These are phyloP conservation scores for Trichogramma dendrolimi DNA, from an alignment of 2,888 invertebrate species.

Conservation along the genomic window DNA sequence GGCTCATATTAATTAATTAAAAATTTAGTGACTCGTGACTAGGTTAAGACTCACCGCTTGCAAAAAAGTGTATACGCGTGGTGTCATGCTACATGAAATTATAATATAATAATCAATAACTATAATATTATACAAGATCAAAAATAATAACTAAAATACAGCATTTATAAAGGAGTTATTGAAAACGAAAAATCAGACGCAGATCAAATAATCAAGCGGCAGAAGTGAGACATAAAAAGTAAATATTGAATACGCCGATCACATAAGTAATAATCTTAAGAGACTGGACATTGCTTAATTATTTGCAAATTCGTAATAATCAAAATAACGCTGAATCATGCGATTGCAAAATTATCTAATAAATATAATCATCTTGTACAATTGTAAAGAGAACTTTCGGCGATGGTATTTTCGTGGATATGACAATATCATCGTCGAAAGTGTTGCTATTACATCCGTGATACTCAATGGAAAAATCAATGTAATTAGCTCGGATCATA, in stretches of 20 bases:
- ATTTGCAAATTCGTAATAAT: constrained; percentile 10
- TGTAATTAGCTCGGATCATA: constrained; percentile 3
- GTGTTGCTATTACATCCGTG: not conserved
- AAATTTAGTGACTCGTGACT: constrained; percentile 53
- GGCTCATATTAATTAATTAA: constrained; percentile 45
- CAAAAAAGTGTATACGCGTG: constrained; percentile 40
- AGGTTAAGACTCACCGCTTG: constrained; percentile 53
- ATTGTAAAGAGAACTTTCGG: not conserved
- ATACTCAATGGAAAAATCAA: not conserved
- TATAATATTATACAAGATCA: constrained; percentile 30
- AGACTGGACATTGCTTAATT: not conserved
- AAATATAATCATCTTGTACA: not conserved
- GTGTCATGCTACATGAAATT: constrained; percentile 23
- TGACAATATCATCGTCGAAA: constrained; percentile 8
- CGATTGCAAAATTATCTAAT: constrained; percentile 13
- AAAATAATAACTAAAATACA: constrained; percentile 32
- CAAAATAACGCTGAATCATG: constrained; percentile 17
- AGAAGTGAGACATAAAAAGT: constrained; percentile 14
- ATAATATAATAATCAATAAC: constrained; percentile 27
- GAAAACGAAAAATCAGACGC: constrained; percentile 18
- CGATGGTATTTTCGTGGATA: constrained; percentile 1
- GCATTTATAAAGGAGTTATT: constrained; percentile 35
- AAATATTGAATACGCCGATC: constrained; percentile 8
- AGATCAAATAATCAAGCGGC: constrained; percentile 7
- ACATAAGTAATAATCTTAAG: constrained; percentile 12